Evolutionary conservation across 2,113 vertebrate genomes (phyloP), one percentile per base, ranked within the genome.

Genomic region (Pipra filicauda): DNA sequence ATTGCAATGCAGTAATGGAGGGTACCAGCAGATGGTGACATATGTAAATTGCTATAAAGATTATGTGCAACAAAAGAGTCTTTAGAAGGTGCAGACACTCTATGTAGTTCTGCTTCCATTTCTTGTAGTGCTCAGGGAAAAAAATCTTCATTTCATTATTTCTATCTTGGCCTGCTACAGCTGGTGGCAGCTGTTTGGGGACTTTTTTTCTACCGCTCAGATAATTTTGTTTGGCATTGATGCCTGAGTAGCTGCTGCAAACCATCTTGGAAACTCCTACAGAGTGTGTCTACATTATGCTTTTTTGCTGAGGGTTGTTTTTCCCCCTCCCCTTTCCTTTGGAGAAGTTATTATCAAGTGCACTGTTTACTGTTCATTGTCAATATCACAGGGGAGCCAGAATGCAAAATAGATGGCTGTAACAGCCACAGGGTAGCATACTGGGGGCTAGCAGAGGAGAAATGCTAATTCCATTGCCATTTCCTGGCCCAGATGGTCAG

Each of bases 401-500:
- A 96, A 93, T 94, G 94, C 75, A 93, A 95, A 95, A 91, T 85
- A 93, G 74, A 93, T 52, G 72, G 31, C 54, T 89, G 49, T 88
- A 95, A 88, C 91, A 95, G 93, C 95, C 88, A 94, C 54, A 66
- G 94, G 91, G 93, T 90, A 93, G 73, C 77, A 91, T 84, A 82
- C 70, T 70, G 70, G 88, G 80, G 88, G 80, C 77, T 88, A 93
- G 37, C 80, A 92, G 83, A 91, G 86, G 55, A 94, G 93, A 94
- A 96, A 91, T 82, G 33, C 71, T 95, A 94, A 96, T 96, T 89
- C 61, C 83, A 85, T 64, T 83, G 70, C 90, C 83, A 71, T 89
- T 97, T 90, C 62, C 92, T 94, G 90, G 91, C 93, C 95, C 97
- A 96, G 93, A 95, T 96, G 92, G 96, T 93, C 92, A 95, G 95